These are phyloP conservation scores for Herpetotheres cachinnans DNA, from an alignment of 2,113 vertebrate species.

Conservation along the genomic window DNA sequence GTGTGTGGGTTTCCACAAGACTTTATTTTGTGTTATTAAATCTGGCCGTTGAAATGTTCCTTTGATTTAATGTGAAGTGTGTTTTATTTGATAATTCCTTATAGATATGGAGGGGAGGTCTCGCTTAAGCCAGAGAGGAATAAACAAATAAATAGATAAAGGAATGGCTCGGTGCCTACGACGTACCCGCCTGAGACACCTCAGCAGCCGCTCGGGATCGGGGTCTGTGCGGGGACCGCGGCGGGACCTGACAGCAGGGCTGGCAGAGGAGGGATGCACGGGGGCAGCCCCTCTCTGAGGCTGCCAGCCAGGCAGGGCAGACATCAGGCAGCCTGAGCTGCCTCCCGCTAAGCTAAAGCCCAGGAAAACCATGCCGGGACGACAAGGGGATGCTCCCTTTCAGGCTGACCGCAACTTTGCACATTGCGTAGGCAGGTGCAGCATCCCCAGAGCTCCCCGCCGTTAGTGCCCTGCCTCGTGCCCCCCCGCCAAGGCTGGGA, in stretches of 20 bases:
- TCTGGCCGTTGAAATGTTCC: constrained; percentile 53
- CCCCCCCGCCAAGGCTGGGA: not conserved
- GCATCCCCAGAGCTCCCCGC: not conserved
- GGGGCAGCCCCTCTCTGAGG: not conserved
- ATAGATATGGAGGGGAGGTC: constrained; percentile 10
- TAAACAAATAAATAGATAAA: not conserved
- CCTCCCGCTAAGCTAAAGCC: not conserved
- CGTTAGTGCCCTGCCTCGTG: not conserved
- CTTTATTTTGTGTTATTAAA: constrained; percentile 61
- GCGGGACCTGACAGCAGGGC: no score
- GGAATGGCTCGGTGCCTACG: not conserved
- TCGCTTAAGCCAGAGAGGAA: not conserved
- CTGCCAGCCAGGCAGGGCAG: no score
- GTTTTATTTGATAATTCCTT: constrained; percentile 50
- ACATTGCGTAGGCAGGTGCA: accelerated
- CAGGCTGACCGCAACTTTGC: not conserved
- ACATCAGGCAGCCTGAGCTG: no score
- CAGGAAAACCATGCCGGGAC: not conserved
- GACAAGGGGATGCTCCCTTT: no score
- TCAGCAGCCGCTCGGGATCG: accelerated
- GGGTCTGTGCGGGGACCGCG: not conserved
- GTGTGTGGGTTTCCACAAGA: not conserved
- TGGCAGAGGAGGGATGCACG: not conserved
- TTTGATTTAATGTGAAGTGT: constrained; percentile 49
- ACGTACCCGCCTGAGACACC: accelerated